phyloP scores from a whole-genome alignment of 2,888 invertebrate species.

The Nebria salina region DNA sequence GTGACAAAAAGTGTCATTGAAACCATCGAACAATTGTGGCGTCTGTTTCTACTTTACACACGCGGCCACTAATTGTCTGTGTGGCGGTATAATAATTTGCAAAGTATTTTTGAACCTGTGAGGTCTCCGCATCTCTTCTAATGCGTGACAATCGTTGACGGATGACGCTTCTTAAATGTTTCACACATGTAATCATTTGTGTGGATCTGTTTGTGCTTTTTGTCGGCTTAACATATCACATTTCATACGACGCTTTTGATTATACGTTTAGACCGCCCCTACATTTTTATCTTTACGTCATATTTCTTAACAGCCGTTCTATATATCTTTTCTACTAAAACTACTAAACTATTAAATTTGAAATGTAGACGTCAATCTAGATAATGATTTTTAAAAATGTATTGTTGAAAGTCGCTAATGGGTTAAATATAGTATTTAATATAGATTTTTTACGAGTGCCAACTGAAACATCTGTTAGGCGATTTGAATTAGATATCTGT shows the following conservation, averaged over 20 bases:
- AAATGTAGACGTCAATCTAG: no score
- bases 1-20: constrained; percentile 58
- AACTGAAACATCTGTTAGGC: neutral
- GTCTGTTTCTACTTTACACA: constrained; percentile 30
- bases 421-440: no score
- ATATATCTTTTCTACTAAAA: no score
- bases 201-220: constrained; percentile 1
- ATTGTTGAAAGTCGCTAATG: no score
- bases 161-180: constrained; percentile 44
- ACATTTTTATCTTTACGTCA: neutral
- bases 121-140: constrained; percentile 51
- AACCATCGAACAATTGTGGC: constrained; percentile 57
- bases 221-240: neutral
- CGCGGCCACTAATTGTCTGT: constrained; percentile 1
- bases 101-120: constrained; percentile 56
- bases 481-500: neutral
- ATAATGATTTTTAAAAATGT: no score
- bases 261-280: neutral
- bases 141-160: constrained; percentile 12
- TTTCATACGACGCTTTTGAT: neutral
- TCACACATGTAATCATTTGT: constrained; percentile 34
- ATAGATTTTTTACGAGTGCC: no score
- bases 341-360: no score
- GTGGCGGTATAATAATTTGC: constrained; percentile 54
- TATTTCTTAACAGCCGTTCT: no score